Conservation (phyloP, 53 echinoderm and acorn worm genomes). For the Holothuria scabra region DNA sequence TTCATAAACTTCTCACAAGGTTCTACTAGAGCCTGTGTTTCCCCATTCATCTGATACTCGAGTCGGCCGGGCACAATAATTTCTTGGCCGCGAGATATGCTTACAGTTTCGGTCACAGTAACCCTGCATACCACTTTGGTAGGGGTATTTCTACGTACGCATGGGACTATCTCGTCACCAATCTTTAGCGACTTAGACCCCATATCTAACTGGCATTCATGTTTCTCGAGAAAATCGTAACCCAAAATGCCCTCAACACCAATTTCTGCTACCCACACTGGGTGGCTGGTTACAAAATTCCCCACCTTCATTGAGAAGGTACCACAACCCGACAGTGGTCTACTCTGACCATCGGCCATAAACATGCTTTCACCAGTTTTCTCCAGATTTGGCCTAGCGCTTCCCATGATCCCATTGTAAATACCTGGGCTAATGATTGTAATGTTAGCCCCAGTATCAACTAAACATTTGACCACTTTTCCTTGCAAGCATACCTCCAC, state of each 20-base stretch:
- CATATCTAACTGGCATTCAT: not conserved
- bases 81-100: not conserved
- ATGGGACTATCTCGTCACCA: not conserved
- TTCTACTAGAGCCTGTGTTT: no score
- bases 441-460: no score
- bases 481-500: no score
- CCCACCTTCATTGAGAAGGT: no score
- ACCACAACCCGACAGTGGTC: conserved; percentile 8
- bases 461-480: not conserved
- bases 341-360: conserved; percentile 10
- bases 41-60: not conserved
- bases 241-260: not conserved
- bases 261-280: conserved; percentile 3
- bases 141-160: not conserved
- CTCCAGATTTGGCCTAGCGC: not conserved
- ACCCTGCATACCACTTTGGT: not conserved
- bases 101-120: not conserved
- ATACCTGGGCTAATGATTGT: not conserved
- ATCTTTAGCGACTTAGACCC: not conserved
- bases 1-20: no score
- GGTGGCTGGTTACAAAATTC: no score
- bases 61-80: not conserved
- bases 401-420: not conserved
- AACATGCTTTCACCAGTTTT: not conserved
- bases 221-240: not conserved